Base-by-base conservation (phyloP, 2,888 invertebrate genomes). In the Pseudoips prasinana region DNA sequence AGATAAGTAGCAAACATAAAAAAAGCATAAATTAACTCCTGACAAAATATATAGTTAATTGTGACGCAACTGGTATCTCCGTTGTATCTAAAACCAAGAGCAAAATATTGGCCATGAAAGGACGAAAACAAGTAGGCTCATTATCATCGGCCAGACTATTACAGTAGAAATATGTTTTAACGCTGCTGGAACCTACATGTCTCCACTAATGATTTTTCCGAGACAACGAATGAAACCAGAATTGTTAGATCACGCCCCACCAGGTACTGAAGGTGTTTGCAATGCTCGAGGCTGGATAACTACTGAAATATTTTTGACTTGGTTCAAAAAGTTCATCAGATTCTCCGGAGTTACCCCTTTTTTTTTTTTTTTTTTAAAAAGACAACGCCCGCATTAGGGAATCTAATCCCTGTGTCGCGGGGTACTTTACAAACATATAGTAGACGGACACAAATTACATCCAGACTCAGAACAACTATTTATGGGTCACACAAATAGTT, bases 61-160 rank as follows among this genome's bases (percentile, higher is more conserved):
- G 39, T 11, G 72, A 73, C 36, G 72, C 72, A 38, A 69, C 62
- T 7, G 66, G 66, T 1, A 35, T 73, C 18, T 53, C 62, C 0
- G 43, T 46, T 24, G 65, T 64, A 7, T 53, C 61, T 9, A 60
- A 54, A 31, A 37, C 29, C 19, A 56, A 42, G 30, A 46, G 59
- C 19, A 47, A 46, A 49, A 54, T 70, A 45, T 55, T 72, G 37
- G 62, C 54, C 1, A 34, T 25, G 45, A 49, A 8, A 32, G 60
- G 59, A 8, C 31, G 44, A n/a, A 56, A 60, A 43, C 58, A 61
- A 39, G 55, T 58, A 5, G 57, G 54, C 6, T 37, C 58, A 29
- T 45, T 64, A 28, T 53, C 51, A 14, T 51, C 44, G 55, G 49
- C 0, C 33, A 27, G 8, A 56, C 54, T 8, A 29, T 64, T 1